Evolutionary conservation across 92 coral and sea anemone genomes (phyloP).

Genomic region (Heteractis magnifica): DNA sequence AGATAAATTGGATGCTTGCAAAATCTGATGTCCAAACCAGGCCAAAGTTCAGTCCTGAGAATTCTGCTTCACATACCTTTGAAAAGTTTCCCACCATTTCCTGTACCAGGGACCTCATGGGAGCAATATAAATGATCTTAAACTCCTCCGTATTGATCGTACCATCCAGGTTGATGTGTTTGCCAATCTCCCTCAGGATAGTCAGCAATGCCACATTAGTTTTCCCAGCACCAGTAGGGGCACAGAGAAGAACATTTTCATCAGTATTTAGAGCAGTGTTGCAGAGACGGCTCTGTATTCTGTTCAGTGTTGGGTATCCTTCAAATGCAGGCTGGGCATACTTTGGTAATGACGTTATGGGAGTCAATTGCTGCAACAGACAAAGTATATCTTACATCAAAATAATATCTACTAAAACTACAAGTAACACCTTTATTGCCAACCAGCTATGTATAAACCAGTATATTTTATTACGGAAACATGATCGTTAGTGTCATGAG

Average conservation of each 20-base stretch:
- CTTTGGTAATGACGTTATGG: conserved; percentile 89
- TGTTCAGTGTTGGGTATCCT: conserved; percentile 89
- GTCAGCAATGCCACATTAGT: conserved; percentile 97
- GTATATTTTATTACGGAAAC: too few species aligned
- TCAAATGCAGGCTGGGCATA: conserved; percentile 99
- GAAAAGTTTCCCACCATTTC: conserved; percentile 96
- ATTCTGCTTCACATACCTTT: conserved; percentile 53
- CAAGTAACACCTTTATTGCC: not conserved
- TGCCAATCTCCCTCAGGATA: conserved; percentile 89
- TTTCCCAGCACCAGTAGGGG: conserved; percentile 99
- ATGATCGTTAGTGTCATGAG: too few species aligned
- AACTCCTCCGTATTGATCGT: conserved; percentile 95
- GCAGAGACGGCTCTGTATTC: conserved; percentile 94
- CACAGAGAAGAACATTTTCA: conserved; percentile 91
- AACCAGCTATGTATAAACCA: too few species aligned
- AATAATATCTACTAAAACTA: not conserved
- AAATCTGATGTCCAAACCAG: too few species aligned
- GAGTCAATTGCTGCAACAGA: conserved; percentile 65
- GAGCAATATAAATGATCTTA: conserved; percentile 94
- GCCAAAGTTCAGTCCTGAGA: too few species aligned
- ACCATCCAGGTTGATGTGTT: conserved; percentile 97
- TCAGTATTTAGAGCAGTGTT: conserved; percentile 85
- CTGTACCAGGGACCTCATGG: conserved; percentile 97
- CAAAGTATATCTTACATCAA: not conserved
- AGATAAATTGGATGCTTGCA: too few species aligned